Percentiles rank a stretch among this genome's conserved stretches.
phyloP scores from a whole-genome alignment of 1,140 invertebrate species.

The Dinothrombium tinctorium region DNA sequence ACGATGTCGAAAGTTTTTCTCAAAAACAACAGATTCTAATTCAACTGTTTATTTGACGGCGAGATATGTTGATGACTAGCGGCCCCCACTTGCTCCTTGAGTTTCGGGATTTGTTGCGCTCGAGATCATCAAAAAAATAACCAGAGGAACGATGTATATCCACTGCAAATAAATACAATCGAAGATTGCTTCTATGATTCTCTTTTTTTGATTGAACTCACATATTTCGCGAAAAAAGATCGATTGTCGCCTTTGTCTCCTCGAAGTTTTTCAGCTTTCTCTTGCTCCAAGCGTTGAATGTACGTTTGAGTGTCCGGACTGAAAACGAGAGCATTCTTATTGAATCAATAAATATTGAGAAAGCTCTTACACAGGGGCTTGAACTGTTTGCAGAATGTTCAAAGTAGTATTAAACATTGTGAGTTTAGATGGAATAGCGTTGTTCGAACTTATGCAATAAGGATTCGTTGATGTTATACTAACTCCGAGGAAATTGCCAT shows the following conservation, averaged over 20 bases:
- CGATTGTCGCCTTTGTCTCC: slow-evolving; percentile 73
- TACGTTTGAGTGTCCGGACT: slow-evolving; percentile 76
- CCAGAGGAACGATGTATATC: slow-evolving; percentile 79
- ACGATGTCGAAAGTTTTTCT: too few species aligned
- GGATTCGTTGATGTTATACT: slow-evolving; percentile 24
- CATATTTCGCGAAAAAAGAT: slow-evolving; percentile 89
- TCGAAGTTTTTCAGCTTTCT: slow-evolving; percentile 62
- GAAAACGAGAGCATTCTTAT: slow-evolving; percentile 18
- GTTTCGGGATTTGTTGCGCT: slow-evolving; percentile 51
- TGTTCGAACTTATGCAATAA: slow-evolving; percentile 9
- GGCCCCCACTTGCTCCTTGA: too few species aligned
- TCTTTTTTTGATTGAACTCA: too few species aligned
- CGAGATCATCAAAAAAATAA: slow-evolving; percentile 58
- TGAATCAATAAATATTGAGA: background rate
- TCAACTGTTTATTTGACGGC: too few species aligned
- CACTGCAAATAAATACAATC: slow-evolving; percentile 39
- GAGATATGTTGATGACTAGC: too few species aligned
- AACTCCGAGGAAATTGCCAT: slow-evolving; percentile 41
- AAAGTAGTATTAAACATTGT: slow-evolving; percentile 41
- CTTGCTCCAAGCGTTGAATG: slow-evolving; percentile 68
- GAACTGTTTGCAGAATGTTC: slow-evolving; percentile 39
- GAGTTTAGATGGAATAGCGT: slow-evolving; percentile 16
- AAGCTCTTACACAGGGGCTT: slow-evolving; percentile 35
- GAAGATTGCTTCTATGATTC: too few species aligned
- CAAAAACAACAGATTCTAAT: too few species aligned